Percentiles rank a stretch among this genome's conserved stretches.
Evolutionary conservation across 2,797 vertebrate species (phyloP).

Genomic region (Clarias pachynema): DNA sequence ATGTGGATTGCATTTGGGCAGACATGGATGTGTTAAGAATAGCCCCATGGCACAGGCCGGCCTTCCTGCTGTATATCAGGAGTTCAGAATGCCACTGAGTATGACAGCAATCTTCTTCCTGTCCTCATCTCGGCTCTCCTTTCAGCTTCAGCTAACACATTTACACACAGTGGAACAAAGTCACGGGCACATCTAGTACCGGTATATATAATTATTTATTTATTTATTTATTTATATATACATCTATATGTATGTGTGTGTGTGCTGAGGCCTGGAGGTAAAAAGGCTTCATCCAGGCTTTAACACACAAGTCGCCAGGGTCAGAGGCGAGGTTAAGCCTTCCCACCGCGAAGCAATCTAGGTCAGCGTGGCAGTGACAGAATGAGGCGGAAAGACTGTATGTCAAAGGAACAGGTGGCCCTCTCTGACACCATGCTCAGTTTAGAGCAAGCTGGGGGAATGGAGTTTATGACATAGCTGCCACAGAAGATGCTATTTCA

Average conservation of each 20-base stretch:
- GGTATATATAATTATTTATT: neutral
- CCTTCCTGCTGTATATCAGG: constrained; percentile 43
- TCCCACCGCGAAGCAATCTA: constrained; percentile 54
- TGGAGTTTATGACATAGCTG: constrained; percentile 52
- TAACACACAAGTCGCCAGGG: constrained; percentile 49
- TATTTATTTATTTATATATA: no score
- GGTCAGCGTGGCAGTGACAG: constrained; percentile 58
- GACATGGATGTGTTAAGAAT: constrained; percentile 18
- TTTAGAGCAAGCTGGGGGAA: constrained; percentile 50
- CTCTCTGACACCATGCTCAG: constrained; percentile 48
- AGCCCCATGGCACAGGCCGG: neutral
- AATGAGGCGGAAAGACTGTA: constrained; percentile 47
- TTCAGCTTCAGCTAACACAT: neutral
- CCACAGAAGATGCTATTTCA: constrained; percentile 46
- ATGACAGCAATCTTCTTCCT: constrained; percentile 14
- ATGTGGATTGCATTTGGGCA: constrained; percentile 21
- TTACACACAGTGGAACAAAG: neutral
- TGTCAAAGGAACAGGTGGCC: constrained; percentile 60
- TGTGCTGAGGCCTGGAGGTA: constrained; percentile 21
- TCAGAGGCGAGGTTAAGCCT: constrained; percentile 48
- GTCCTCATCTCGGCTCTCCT: neutral
- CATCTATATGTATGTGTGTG: neutral
- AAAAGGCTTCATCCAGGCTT: constrained; percentile 52
- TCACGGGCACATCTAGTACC: neutral
- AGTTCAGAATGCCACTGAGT: constrained; percentile 32